Evolutionary conservation across 2,888 invertebrate species (phyloP).

Genomic region (Bellardia bayeri): DNA sequence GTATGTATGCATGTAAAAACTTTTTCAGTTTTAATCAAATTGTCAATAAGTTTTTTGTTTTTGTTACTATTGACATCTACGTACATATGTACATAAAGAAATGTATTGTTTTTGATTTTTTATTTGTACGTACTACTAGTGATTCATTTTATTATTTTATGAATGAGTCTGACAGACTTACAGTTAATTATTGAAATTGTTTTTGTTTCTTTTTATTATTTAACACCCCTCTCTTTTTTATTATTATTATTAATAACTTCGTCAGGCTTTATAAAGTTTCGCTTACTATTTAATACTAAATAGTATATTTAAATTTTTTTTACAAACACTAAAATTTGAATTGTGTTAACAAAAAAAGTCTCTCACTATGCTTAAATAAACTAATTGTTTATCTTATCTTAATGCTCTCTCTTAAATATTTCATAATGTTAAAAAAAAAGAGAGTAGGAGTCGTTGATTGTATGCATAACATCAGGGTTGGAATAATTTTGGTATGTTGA

Average conservation of each 20-base stretch:
- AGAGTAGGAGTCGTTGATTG: too few relatives aligned
- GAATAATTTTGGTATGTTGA: too few relatives aligned
- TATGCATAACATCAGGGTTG: too few relatives aligned
- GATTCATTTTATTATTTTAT: conserved; percentile 49
- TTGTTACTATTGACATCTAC: background rate
- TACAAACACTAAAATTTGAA: background rate
- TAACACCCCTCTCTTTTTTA: background rate
- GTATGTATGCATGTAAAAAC: too few relatives aligned
- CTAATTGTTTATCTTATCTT: conserved; percentile 54
- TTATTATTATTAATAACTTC: background rate
- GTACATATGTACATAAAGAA: background rate
- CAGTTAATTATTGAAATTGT: background rate
- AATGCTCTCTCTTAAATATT: conserved; percentile 29
- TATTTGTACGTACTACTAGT: conserved; percentile 10
- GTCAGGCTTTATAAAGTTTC: conserved; percentile 20
- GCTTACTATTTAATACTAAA: conserved; percentile 50
- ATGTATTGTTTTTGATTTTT: conserved; percentile 27
- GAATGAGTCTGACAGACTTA: conserved; percentile 37
- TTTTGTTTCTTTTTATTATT: background rate
- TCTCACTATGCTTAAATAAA: conserved; percentile 11
- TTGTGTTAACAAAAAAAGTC: background rate
- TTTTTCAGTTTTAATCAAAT: background rate
- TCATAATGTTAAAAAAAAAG: background rate
- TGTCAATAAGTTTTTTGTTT: background rate
- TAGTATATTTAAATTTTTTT: conserved; percentile 34